Evolutionary conservation across 2,888 invertebrate species (phyloP).

Genomic region (Exocentrus adspersus): DNA sequence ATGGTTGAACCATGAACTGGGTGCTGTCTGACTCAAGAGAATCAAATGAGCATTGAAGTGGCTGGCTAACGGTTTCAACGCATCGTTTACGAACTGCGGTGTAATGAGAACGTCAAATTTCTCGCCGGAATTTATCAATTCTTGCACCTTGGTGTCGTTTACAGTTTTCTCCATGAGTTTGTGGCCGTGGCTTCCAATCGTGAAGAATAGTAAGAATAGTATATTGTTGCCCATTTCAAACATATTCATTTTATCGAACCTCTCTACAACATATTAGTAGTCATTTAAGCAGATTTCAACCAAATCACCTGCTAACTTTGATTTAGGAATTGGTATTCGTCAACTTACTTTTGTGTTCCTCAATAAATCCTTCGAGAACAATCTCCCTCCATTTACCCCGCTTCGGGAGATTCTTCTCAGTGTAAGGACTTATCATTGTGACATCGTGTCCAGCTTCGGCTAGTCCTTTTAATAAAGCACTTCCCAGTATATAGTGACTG

Average conservation of each 20-base stretch:
- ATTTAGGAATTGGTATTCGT: too few relatives aligned
- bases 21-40: slow-evolving; percentile 61
- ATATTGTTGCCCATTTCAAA: not conserved
- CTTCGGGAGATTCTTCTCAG: slow-evolving; percentile 42
- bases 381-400: slow-evolving; percentile 39
- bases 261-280: not conserved
- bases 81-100: slow-evolving; percentile 65
- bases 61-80: slow-evolving; percentile 58
- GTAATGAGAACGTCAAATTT: slow-evolving; percentile 57
- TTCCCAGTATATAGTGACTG: slow-evolving; percentile 46
- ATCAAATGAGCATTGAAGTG: slow-evolving; percentile 56
- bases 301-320: too few relatives aligned
- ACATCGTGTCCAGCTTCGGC: slow-evolving; percentile 49
- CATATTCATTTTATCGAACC: not conserved
- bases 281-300: too few relatives aligned
- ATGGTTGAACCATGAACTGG: slow-evolving; percentile 58
- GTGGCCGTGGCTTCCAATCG: not conserved
- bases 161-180: slow-evolving; percentile 33
- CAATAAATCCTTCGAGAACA: slow-evolving; percentile 29
- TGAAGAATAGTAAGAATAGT: not conserved
- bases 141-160: slow-evolving; percentile 58
- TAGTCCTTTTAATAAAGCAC: slow-evolving; percentile 41
- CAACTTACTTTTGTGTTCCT: slow-evolving; percentile 12
- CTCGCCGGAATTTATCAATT: slow-evolving; percentile 53
- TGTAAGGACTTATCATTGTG: slow-evolving; percentile 44